Percentiles rank a stretch among this genome's conserved stretches.
Evolutionary conservation across 2,797 vertebrate species (phyloP).

Genomic region (Loriculus beryllinus): DNA sequence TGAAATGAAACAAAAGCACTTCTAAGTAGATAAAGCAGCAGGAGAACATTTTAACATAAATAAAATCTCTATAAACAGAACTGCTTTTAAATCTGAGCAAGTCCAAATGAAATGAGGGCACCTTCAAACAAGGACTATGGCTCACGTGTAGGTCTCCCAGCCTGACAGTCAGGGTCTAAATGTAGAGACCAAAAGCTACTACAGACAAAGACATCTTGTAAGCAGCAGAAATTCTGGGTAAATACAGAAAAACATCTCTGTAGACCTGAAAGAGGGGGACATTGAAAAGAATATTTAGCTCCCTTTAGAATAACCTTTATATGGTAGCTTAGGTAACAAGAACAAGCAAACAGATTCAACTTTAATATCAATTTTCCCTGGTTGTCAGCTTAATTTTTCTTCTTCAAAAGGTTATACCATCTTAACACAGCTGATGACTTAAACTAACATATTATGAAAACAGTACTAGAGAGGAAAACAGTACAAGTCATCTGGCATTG

Average conservation of each 20-base stretch:
- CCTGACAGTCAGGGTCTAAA: neutral
- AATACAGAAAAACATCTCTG: neutral
- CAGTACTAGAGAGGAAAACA: neutral
- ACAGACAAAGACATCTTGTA: neutral
- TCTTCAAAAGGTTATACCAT: neutral
- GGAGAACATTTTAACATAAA: neutral
- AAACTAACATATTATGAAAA: neutral
- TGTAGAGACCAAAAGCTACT: neutral
- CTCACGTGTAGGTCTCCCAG: neutral
- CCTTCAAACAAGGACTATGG: neutral
- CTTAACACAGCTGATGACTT: neutral
- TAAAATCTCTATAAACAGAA: neutral
- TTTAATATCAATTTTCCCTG: neutral
- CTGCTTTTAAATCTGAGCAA: neutral
- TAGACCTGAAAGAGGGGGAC: neutral
- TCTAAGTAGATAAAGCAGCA: neutral
- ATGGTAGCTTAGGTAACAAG: neutral
- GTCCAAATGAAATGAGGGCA: neutral
- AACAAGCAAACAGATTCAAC: neutral
- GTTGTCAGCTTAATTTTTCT: neutral
- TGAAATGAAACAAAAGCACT: neutral
- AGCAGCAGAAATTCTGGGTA: neutral
- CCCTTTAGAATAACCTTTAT: neutral
- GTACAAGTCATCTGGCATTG: neutral
- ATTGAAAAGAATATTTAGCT: neutral